Conservation (phyloP, 2,113 vertebrate species). For the Centropus unirufus region DNA sequence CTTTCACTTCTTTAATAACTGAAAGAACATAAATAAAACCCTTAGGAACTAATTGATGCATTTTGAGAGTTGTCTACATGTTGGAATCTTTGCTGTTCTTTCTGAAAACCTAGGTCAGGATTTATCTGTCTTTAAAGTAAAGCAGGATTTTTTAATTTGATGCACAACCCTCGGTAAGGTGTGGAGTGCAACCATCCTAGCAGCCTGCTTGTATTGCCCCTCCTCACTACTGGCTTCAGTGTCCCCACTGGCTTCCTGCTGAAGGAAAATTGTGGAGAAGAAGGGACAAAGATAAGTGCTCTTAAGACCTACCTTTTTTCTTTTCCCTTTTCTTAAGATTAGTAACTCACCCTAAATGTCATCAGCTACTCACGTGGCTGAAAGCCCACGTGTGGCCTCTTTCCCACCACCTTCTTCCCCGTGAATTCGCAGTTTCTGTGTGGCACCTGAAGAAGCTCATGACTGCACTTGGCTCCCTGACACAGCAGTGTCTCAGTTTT, state of each 20-base stretch:
- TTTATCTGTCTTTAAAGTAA: background rate
- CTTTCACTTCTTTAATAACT: background rate
- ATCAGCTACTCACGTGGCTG: background rate
- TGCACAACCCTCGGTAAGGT: background rate
- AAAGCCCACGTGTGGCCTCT: rapidly evolving
- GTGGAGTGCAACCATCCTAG: background rate
- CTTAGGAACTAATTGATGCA: background rate
- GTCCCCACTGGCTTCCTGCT: background rate
- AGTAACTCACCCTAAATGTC: background rate
- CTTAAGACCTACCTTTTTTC: background rate
- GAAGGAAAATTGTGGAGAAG: background rate
- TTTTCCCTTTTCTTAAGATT: background rate
- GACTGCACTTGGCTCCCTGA: background rate
- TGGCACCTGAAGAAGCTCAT: background rate
- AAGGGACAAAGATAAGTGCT: background rate
- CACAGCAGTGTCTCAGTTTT: background rate
- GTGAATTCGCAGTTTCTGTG: background rate
- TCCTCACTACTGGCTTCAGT: background rate
- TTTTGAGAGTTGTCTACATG: rapidly evolving
- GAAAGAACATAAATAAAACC: background rate
- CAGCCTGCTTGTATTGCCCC: background rate
- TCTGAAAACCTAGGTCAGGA: background rate
- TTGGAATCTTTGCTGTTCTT: background rate
- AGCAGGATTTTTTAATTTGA: background rate
- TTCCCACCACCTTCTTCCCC: rapidly evolving